Base-by-base conservation (phyloP, 2,888 invertebrate genomes). In the Drosophila seclusa region DNA sequence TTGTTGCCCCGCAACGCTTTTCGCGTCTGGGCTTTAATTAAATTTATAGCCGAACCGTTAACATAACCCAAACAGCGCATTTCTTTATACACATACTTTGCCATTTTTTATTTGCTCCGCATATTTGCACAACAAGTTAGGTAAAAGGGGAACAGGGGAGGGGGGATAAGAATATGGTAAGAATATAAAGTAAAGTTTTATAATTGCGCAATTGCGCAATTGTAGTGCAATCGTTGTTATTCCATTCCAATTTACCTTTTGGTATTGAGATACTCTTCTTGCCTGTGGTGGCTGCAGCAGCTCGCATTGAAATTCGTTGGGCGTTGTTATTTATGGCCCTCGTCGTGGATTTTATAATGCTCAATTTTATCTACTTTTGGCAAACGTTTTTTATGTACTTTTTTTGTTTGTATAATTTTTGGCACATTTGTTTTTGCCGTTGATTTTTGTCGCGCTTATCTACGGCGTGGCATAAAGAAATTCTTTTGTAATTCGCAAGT, bases 11-110 rank as follows among this genome's bases (percentile, higher is more conserved):
- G 24, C 61, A 11, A n/a, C 13, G 11, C 45, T 16, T 24, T 48
- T 62, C 24, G 40, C 67, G 29, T 48, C 67, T 52, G 63, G 50
- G 65, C 54, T 62, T 75, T 85, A 87, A 85, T 83, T 85, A 85
- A 87, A 85, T 85, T 83, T 79, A 83, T 63, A 68, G 66, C 53
- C 68, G 64, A 71, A 74, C 88, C 84, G 86, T 87, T 87, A 82
- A 80, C 73, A 84, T 66, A 82, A 74, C 70, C 71, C 63, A 60
- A 61, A 55, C 76, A 71, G 69, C 73, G 60, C 71, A 79, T 78
- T 67, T 76, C 76, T 68, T 68, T 62, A 64, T 38, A 57, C 40
- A 48, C 48, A 74, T 65, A 67, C 66, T 49, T 68, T 11, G 36
- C 55, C 24, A 13, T 18, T 68, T 63, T 54, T 70, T 71, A 50